These are phyloP conservation scores for Thyatira batis DNA, from an alignment of 2,888 invertebrate species.

Conservation along the genomic window DNA sequence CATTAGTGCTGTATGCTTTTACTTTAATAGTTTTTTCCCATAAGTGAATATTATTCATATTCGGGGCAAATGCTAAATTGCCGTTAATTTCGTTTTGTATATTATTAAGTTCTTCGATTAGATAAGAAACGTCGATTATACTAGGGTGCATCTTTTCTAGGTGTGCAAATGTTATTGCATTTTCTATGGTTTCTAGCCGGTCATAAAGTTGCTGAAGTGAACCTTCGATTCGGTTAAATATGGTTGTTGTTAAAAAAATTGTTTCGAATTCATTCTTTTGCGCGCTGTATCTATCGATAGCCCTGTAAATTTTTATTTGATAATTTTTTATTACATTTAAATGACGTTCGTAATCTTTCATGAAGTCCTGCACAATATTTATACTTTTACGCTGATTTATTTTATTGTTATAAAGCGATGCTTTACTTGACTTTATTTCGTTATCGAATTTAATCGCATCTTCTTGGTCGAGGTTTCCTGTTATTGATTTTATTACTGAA, in stretches of 20 bases:
- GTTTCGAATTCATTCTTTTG: slow-evolving; percentile 8
- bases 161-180: no score
- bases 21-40: slow-evolving; percentile 17
- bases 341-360: slow-evolving; percentile 1
- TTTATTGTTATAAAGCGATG: slow-evolving; percentile 2
- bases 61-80: slow-evolving; percentile 5
- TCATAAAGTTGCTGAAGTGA: slow-evolving; percentile 17
- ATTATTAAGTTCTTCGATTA: slow-evolving; percentile 13
- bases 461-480: slow-evolving; percentile 16
- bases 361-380: slow-evolving; percentile 4
- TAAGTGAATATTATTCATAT: slow-evolving; percentile 12
- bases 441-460: slow-evolving; percentile 20
- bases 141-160: slow-evolving; percentile 19
- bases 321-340: slow-evolving; percentile 7
- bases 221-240: slow-evolving; percentile 6
- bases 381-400: slow-evolving; percentile 1
- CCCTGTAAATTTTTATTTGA: slow-evolving; percentile 8
- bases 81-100: slow-evolving; percentile 13
- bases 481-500: slow-evolving; percentile 19
- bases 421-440: slow-evolving; percentile 7
- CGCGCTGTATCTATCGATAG: slow-evolving; percentile 10
- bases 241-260: slow-evolving; percentile 6
- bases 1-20: slow-evolving; percentile 21
- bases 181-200: no score
- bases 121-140: slow-evolving; percentile 8